phyloP scores from a whole-genome alignment of 2,797 vertebrate species.

The Fistularia tabacaria region DNA sequence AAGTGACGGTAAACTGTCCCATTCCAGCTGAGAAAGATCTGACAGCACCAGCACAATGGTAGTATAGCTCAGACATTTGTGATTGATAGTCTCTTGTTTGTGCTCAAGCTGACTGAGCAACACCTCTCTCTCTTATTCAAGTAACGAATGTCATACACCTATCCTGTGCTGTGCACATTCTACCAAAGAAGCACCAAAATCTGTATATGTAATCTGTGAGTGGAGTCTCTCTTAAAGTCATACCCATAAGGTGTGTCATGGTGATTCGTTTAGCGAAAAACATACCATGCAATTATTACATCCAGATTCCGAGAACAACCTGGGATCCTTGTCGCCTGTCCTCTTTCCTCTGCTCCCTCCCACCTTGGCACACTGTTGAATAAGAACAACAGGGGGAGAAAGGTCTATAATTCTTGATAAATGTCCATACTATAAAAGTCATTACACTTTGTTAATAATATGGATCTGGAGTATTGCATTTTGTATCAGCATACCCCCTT shows the following conservation, averaged over 20 bases:
- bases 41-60: no score
- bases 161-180: constrained; percentile 16
- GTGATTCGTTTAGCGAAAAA: constrained; percentile 10
- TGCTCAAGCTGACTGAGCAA: constrained; percentile 75
- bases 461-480: constrained; percentile 30
- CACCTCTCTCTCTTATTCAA: constrained; percentile 67
- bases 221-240: constrained; percentile 5
- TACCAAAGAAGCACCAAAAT: constrained; percentile 20
- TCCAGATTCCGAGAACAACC: not conserved
- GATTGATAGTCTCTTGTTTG: constrained; percentile 73
- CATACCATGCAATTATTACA: constrained; percentile 31
- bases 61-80: constrained; percentile 33
- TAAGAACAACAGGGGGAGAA: constrained; percentile 14
- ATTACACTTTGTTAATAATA: constrained; percentile 17
- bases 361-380: constrained; percentile 32
- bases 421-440: constrained; percentile 4
- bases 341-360: constrained; percentile 14
- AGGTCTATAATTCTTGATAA: constrained; percentile 15
- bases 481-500: constrained; percentile 11
- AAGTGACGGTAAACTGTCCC: no score
- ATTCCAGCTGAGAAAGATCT: not conserved
- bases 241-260: not conserved
- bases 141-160: constrained; percentile 55
- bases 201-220: constrained; percentile 9
- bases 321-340: not conserved